Percentiles rank a stretch among this genome's conserved stretches.
phyloP scores from a whole-genome alignment of 2,113 vertebrate genomes.

The Pollachius pollachius region DNA sequence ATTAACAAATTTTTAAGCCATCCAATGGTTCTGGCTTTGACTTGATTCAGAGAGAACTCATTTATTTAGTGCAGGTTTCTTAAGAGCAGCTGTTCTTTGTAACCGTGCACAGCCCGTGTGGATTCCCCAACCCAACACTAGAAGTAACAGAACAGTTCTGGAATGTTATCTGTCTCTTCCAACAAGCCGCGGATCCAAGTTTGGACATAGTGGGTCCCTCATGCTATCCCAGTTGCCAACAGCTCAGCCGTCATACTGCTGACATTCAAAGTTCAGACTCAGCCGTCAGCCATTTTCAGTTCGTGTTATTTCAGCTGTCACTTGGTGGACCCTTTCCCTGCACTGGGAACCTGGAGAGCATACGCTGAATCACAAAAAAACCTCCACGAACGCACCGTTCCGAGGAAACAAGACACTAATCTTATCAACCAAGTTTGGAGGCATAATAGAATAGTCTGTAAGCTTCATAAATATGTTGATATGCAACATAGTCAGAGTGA shows the following conservation, averaged over 20 bases:
- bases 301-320: slow-evolving; percentile 41
- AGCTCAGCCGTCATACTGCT: not conserved
- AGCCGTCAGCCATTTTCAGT: slow-evolving; percentile 14
- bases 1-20: no score
- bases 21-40: no score
- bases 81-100: no score
- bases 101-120: not conserved
- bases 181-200: slow-evolving; percentile 16
- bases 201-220: slow-evolving; percentile 15
- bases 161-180: slow-evolving; percentile 42
- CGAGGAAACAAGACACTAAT: no score
- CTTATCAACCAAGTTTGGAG: not conserved
- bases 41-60: no score
- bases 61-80: no score
- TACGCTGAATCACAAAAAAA: not conserved
- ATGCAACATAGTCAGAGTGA: not conserved
- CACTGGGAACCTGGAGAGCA: not conserved
- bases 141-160: slow-evolving; percentile 44
- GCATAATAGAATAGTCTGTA: not conserved
- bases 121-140: slow-evolving; percentile 20
- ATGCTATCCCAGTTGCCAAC: not conserved
- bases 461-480: not conserved
- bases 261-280: slow-evolving; percentile 10
- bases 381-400: no score
- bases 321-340: not conserved